Conservation (phyloP, 2,113 vertebrate genomes). For the Grallaria varia region DNA sequence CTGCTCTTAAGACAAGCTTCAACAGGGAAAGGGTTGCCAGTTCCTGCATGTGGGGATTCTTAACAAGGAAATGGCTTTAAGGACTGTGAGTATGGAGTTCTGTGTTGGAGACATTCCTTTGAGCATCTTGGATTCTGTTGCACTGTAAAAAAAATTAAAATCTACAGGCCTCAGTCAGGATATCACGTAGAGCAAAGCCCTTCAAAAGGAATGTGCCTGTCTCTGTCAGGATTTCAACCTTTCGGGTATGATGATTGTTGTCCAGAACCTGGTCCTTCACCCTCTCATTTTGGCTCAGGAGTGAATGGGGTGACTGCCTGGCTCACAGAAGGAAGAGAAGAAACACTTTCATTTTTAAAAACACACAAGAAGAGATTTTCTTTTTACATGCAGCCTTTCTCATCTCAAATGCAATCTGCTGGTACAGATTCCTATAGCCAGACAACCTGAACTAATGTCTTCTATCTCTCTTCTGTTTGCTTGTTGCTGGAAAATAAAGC, state of each 20-base stretch:
- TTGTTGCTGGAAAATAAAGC: conserved; percentile 23
- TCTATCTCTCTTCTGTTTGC: background rate
- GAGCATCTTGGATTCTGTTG: background rate
- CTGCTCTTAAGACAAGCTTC: background rate
- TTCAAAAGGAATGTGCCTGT: background rate
- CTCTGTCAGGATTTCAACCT: background rate
- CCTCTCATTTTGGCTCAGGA: background rate
- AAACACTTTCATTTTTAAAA: background rate
- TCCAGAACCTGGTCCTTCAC: background rate
- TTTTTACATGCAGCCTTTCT: background rate
- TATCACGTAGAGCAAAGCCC: background rate
- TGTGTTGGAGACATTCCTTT: background rate
- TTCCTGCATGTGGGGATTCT: background rate
- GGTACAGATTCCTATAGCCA: background rate
- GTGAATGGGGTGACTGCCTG: background rate
- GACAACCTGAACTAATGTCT: conserved; percentile 8
- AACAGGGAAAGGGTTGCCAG: background rate
- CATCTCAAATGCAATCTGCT: background rate
- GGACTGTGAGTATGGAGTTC: background rate
- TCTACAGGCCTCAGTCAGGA: background rate
- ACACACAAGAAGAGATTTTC: background rate
- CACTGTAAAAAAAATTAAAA: background rate
- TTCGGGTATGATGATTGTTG: background rate
- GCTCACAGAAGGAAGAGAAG: background rate
- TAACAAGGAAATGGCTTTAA: background rate